Evolutionary conservation across 2,113 vertebrate species (phyloP), one percentile per base, ranked within the genome.

Genomic region (Aptenodytes forsteri): DNA sequence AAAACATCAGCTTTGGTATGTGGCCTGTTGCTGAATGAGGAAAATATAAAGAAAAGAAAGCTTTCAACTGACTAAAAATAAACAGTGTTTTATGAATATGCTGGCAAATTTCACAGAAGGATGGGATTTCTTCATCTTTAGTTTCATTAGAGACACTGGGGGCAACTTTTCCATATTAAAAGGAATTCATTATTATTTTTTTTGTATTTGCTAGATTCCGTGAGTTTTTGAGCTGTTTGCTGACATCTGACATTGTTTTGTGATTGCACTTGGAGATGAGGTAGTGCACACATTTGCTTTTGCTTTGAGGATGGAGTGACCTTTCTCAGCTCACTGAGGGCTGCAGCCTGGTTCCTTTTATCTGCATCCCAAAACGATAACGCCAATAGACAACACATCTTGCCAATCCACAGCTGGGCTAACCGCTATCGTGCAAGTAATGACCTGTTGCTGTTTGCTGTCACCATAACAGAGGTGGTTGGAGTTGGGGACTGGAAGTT

Each of bases 11-110:
- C 67, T 59, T 73, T 86, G 90, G 64, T 90, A 83, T 92, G 90
- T 36, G 58, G 67, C 88, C 75, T 21, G 64, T 10, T 58, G 76
- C 90, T 86, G 92, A 71, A 90, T 1, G 72, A 89, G 76, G 76
- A 54, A 90, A 95, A 76, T 32, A 80, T 17, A 67, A 79, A 77
- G 96, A 30, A 30, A 88, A 75, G 50, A 61, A 88, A 89, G 44
- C 85, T 97, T 94, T 90, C 71, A 92, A 59, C 26, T 65, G 55
- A 10, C 83, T 93, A 96, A 95, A 95, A 97, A 94, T 96, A 97
- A 91, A 64, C 65, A 6, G 23, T 36, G 50, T 92, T 95, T 87
- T 34, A 50, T 67, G 56, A 83, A 65, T 65, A 83, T n/a, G 55
- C 82, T 83, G 77, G 56, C 86, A 78, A n/a, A 65, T 79, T 79